Conservation (phyloP, 2,113 vertebrate species). For the Marcusenius ussheri region DNA sequence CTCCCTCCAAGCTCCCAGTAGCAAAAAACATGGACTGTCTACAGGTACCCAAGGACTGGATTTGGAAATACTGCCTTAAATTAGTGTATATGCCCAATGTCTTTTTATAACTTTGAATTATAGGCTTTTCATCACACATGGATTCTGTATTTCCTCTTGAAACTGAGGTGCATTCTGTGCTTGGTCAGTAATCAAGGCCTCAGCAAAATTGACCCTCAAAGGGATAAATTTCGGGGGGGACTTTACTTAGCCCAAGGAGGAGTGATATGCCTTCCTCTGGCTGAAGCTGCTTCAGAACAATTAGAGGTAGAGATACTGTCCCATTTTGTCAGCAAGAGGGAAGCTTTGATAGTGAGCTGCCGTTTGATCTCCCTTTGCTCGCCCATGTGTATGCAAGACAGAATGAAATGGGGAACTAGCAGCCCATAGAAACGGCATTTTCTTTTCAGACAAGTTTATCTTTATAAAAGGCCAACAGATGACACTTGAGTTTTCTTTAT, state of each 20-base stretch:
- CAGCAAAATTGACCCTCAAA: neutral
- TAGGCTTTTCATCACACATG: neutral
- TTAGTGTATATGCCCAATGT: neutral
- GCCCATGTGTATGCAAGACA: neutral
- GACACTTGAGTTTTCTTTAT: neutral
- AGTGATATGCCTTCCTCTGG: neutral
- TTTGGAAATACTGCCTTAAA: neutral
- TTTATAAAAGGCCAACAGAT: neutral
- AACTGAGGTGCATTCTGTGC: neutral
- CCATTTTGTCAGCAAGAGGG: neutral
- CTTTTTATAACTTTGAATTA: neutral
- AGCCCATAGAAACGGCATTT: neutral
- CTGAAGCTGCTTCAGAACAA: neutral
- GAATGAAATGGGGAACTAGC: neutral
- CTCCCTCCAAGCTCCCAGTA: neutral
- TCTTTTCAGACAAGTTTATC: neutral
- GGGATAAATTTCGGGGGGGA: neutral
- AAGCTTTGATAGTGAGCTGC: neutral
- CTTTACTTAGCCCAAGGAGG: neutral
- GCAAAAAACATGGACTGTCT: neutral
- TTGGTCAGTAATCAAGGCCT: neutral
- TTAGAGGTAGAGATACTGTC: neutral
- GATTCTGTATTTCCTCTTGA: neutral
- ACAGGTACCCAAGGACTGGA: neutral
- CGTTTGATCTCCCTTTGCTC: neutral